A percentile compares a stretch with the other conserved stretches of the same genome.
Evolutionary conservation across 2,888 invertebrate genomes (phyloP).

Genomic region (Pachydiplax longipennis): DNA sequence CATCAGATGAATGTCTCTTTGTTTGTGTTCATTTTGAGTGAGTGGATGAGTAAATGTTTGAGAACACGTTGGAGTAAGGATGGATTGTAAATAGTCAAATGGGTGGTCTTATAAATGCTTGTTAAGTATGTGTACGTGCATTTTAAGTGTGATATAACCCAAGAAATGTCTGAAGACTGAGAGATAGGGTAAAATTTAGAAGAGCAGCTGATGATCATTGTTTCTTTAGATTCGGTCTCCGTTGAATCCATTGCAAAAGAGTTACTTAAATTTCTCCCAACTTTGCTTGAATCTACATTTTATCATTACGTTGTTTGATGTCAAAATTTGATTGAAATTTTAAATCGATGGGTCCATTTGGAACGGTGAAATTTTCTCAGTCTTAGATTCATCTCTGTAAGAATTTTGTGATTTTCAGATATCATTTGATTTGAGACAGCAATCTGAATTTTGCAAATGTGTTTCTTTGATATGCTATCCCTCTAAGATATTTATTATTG

Average conservation of each 20-base stretch:
- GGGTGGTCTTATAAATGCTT: conserved; percentile 5
- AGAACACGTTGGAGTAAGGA: not conserved
- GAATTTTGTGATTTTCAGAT: not conserved
- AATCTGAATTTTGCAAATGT: not conserved
- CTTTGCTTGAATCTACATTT: not conserved
- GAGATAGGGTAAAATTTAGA: not conserved
- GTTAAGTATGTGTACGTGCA: conserved; percentile 19
- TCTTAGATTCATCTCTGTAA: not conserved
- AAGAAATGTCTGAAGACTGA: conserved; percentile 22
- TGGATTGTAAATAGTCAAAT: conserved; percentile 15
- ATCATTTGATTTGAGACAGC: not conserved
- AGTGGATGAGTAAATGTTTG: not conserved
- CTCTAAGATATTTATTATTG: not conserved
- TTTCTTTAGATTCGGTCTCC: not conserved
- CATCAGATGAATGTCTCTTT: not conserved
- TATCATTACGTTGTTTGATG: not conserved
- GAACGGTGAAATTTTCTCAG: not conserved
- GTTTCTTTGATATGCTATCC: not conserved
- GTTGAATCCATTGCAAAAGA: not conserved
- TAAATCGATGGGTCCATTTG: not conserved
- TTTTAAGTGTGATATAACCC: conserved; percentile 27
- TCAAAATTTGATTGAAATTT: not conserved
- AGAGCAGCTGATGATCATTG: not conserved
- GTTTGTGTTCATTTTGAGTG: not conserved
- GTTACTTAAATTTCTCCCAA: not conserved